Evolutionary conservation across 2,888 invertebrate species (phyloP).

Genomic region (Agonum fuliginosum): DNA sequence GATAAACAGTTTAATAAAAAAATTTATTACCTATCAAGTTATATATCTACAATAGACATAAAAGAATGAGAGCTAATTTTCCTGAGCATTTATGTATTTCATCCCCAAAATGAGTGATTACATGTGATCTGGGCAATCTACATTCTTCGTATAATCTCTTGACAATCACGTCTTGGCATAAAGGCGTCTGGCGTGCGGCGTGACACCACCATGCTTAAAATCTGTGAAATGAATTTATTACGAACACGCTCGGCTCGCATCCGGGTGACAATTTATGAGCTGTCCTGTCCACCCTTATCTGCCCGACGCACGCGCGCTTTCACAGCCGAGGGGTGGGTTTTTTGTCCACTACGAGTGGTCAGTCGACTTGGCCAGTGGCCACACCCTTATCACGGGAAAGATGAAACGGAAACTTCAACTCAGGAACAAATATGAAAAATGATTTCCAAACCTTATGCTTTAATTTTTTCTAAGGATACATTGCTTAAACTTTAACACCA

Average conservation of each 20-base stretch:
- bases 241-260: conserved; percentile 42
- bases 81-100: too few relatives aligned
- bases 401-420: too few relatives aligned
- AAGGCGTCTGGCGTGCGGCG: background rate
- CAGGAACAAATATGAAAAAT: too few relatives aligned
- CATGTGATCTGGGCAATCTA: background rate
- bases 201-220: conserved; percentile 47
- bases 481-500: too few relatives aligned
- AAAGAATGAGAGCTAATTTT: too few relatives aligned
- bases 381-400: conserved; percentile 12
- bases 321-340: conserved; percentile 27
- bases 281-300: conserved; percentile 57
- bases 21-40: too few relatives aligned
- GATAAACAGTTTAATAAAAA: too few relatives aligned
- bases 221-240: conserved; percentile 51
- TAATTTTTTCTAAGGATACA: too few relatives aligned
- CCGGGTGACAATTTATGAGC: conserved; percentile 53
- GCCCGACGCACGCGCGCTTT: conserved; percentile 39
- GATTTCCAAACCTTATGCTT: too few relatives aligned
- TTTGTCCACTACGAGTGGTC: conserved; percentile 49
- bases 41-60: too few relatives aligned
- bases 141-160: conserved; percentile 4
- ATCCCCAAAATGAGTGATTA: too few relatives aligned
- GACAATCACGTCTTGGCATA: background rate
- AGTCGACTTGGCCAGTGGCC: conserved; percentile 18